Percentiles rank a stretch among this genome's conserved stretches.
phyloP scores from a whole-genome alignment of 2,888 invertebrate species.

The Oscheius sp. region DNA sequence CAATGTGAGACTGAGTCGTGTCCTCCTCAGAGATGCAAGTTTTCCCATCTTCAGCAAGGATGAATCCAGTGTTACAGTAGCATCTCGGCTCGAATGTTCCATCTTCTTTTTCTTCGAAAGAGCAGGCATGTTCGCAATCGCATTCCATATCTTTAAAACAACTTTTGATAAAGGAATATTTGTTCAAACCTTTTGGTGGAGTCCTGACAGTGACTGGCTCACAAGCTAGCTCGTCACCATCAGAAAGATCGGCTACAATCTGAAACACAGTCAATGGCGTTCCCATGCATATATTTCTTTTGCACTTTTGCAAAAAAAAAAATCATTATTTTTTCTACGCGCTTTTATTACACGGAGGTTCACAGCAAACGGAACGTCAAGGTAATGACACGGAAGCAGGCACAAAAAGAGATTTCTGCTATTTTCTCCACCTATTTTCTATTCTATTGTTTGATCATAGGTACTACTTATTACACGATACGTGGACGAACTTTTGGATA shows the following conservation, averaged over 20 bases:
- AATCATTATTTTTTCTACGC: too few species aligned
- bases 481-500: too few species aligned
- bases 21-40: conserved; percentile 54
- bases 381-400: too few species aligned
- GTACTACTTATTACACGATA: too few species aligned
- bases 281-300: too few species aligned
- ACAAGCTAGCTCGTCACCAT: conserved; percentile 64
- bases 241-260: conserved; percentile 64
- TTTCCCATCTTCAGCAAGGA: conserved; percentile 60
- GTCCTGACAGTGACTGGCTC: conserved; percentile 60
- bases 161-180: neutral
- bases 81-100: conserved; percentile 56
- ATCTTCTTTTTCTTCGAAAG: conserved; percentile 56
- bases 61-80: conserved; percentile 69
- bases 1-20: conserved; percentile 42
- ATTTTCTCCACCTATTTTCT: too few species aligned
- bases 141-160: conserved; percentile 60
- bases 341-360: too few species aligned
- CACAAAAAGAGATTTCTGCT: too few species aligned
- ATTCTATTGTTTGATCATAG: too few species aligned
- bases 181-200: conserved; percentile 62
- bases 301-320: neutral
- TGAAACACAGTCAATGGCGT: conserved; percentile 1
- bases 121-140: conserved; percentile 71
- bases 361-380: too few species aligned